Percentiles rank a stretch among this genome's conserved stretches.
Conservation (phyloP, 2,113 vertebrate genomes). For the Suncus etruscus region DNA sequence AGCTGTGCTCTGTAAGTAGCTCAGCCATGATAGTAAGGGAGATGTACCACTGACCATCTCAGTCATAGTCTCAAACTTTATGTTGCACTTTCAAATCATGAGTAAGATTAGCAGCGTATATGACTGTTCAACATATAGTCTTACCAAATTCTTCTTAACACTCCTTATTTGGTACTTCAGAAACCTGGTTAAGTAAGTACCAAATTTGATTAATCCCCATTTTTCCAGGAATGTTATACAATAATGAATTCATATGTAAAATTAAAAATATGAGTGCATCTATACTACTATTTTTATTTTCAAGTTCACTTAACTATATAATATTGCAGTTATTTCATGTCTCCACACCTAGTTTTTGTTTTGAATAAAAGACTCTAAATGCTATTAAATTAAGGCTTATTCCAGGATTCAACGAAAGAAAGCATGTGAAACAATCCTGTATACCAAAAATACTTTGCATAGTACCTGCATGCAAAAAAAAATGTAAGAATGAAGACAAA, state of each 20-base stretch:
- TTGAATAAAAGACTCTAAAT: slow-evolving; percentile 12
- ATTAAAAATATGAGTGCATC: background rate
- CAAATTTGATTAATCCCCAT: slow-evolving; percentile 21
- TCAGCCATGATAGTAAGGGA: background rate
- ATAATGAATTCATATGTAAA: background rate
- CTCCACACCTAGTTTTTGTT: background rate
- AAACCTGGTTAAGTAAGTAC: background rate
- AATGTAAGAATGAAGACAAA: background rate
- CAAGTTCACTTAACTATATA: background rate
- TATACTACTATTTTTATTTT: background rate
- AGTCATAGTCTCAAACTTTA: background rate
- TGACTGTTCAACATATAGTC: background rate
- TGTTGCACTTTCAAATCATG: background rate
- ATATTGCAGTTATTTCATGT: background rate
- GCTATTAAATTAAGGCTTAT: background rate
- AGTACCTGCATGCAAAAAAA: background rate
- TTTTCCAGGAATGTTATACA: background rate
- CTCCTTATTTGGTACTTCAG: background rate
- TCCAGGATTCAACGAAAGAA: background rate
- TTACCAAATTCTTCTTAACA: background rate
- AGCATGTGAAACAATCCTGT: background rate
- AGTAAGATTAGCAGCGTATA: background rate
- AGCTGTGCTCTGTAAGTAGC: slow-evolving; percentile 81
- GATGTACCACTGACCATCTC: fast-evolving
- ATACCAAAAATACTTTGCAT: background rate